Percentiles rank a stretch among this genome's conserved stretches.
Conservation (phyloP, 2,888 invertebrate genomes). For the Epistrophella euchroma region DNA sequence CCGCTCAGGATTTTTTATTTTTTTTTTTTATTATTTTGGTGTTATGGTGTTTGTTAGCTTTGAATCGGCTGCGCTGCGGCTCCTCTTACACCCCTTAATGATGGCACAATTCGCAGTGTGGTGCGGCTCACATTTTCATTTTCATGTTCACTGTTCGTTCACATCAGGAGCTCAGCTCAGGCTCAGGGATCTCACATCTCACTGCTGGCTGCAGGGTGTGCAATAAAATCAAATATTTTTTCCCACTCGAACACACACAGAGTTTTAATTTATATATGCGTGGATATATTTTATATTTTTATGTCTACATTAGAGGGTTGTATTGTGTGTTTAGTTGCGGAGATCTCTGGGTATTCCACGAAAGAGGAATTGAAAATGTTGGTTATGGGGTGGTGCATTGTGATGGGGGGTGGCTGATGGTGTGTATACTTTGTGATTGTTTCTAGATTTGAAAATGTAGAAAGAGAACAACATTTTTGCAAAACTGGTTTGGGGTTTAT, state of each 20-base stretch:
- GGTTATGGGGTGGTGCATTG: constrained; percentile 27
- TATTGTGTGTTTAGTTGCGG: constrained; percentile 75
- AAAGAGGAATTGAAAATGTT: constrained; percentile 63
- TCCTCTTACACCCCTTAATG: not conserved
- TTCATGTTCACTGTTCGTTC: too few species aligned
- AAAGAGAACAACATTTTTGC: constrained; percentile 15
- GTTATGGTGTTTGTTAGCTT: constrained; percentile 7
- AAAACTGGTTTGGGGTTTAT: constrained; percentile 58
- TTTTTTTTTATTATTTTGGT: too few species aligned
- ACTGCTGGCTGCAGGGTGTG: constrained; percentile 49
- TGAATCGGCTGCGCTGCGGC: constrained; percentile 19
- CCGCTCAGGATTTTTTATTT: constrained; percentile 65
- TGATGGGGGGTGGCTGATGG: constrained; percentile 28
- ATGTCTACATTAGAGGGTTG: constrained; percentile 73
- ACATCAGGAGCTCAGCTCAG: constrained; percentile 31
- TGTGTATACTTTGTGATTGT: constrained; percentile 55
- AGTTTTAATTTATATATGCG: constrained; percentile 22
- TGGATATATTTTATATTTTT: constrained; percentile 70
- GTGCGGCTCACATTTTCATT: constrained; percentile 62
- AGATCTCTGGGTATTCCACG: constrained; percentile 55
- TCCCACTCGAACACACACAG: constrained; percentile 34
- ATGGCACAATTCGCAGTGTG: constrained; percentile 15
- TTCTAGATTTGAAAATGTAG: constrained; percentile 47
- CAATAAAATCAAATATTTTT: constrained; percentile 58
- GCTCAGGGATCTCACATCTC: not conserved